A percentile compares a stretch with the other conserved stretches of the same genome.
Conservation (phyloP, 2,888 invertebrate genomes). For the Latrodectus hesperus region DNA sequence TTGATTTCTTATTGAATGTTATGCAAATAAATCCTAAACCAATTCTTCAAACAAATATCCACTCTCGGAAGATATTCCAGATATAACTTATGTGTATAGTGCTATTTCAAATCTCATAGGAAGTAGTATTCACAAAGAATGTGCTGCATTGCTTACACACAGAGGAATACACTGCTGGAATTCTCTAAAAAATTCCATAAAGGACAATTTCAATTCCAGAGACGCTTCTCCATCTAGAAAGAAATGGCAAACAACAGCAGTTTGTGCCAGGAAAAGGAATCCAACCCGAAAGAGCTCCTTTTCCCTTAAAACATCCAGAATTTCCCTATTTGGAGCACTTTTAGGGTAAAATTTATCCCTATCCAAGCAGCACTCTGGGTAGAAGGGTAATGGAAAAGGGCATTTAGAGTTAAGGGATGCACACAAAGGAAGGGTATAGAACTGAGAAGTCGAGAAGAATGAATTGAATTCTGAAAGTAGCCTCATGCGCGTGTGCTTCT, state of each 20-base stretch:
- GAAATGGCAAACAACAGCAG: constrained; percentile 11
- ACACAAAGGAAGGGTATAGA: background rate
- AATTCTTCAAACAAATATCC: too few relatives aligned
- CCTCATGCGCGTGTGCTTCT: background rate
- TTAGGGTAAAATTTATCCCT: constrained; percentile 3
- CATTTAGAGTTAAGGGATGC: background rate
- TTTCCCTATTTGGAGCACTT: background rate
- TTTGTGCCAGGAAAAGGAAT: background rate
- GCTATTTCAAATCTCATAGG: too few relatives aligned
- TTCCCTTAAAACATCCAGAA: background rate
- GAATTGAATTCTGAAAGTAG: background rate
- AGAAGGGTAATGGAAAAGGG: constrained; percentile 13
- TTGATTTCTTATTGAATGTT: too few relatives aligned
- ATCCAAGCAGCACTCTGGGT: constrained; percentile 1
- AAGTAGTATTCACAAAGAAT: too few relatives aligned
- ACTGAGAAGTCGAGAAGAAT: background rate
- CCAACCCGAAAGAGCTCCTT: background rate
- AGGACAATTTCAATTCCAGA: constrained; percentile 11
- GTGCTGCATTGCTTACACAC: background rate
- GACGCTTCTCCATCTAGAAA: background rate
- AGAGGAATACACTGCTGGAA: background rate
- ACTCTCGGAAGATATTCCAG: too few relatives aligned
- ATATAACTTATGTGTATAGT: too few relatives aligned
- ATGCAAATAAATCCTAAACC: too few relatives aligned
- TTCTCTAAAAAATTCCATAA: constrained; percentile 1